These are phyloP conservation scores for Misgurnus mizolepis DNA, from an alignment of 2,113 vertebrate genomes.

Conservation along the genomic window DNA sequence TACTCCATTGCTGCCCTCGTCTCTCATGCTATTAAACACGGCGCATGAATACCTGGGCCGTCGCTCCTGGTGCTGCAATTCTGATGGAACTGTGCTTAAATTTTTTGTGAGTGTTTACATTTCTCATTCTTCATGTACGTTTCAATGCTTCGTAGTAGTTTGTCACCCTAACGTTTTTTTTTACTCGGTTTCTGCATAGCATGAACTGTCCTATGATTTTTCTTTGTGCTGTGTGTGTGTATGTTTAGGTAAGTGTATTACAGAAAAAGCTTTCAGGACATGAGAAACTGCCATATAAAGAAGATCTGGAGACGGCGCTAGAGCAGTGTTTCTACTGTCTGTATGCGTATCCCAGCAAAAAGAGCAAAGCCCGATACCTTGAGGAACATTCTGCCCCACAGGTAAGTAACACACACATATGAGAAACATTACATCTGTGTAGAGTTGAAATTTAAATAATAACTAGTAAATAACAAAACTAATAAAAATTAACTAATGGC, in stretches of 20 bases:
- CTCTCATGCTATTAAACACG: slow-evolving; percentile 94
- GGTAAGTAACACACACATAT: slow-evolving; percentile 66
- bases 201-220: neutral
- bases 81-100: slow-evolving; percentile 89
- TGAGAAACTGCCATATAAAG: slow-evolving; percentile 89
- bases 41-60: slow-evolving; percentile 95
- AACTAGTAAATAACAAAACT: no score
- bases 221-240: slow-evolving; percentile 12
- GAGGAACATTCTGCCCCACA: slow-evolving; percentile 95
- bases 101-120: slow-evolving; percentile 85
- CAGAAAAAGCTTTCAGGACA: slow-evolving; percentile 84
- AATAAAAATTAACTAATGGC: no score
- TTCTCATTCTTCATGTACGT: no score
- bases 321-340: slow-evolving; percentile 98
- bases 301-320: slow-evolving; percentile 92
- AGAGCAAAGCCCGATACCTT: slow-evolving; percentile 95
- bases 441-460: neutral
- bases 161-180: no score
- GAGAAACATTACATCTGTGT: neutral
- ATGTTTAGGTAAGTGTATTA: slow-evolving; percentile 82
- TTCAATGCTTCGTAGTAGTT: no score
- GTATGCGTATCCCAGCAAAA: slow-evolving; percentile 94
- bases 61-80: slow-evolving; percentile 92
- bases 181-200: neutral
- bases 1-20: slow-evolving; percentile 88